Percentiles rank a stretch among this genome's conserved stretches.
These are phyloP conservation scores for Corapipo altera DNA, from an alignment of 2,113 vertebrate genomes.

Conservation along the genomic window DNA sequence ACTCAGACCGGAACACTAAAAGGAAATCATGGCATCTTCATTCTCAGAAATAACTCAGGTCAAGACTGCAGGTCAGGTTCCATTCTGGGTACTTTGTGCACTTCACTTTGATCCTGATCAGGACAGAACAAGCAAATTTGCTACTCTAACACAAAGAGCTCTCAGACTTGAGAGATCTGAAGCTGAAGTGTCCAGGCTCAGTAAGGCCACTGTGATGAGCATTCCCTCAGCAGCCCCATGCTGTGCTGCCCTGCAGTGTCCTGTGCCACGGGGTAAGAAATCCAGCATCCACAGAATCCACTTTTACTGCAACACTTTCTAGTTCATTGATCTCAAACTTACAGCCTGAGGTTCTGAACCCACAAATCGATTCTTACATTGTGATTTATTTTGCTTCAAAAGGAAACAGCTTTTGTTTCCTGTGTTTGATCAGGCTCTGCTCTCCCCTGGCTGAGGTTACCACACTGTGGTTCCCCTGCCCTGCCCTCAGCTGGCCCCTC, in stretches of 20 bases:
- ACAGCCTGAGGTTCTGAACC: neutral
- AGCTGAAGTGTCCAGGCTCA: neutral
- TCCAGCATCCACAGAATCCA: neutral
- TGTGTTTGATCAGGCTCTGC: neutral
- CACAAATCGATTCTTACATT: neutral
- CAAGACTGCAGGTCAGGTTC: neutral
- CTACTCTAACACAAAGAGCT: neutral
- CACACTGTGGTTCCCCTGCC: neutral
- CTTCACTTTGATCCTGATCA: neutral
- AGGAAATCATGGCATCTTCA: neutral
- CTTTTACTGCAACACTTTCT: neutral
- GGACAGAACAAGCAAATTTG: neutral
- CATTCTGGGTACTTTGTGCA: neutral
- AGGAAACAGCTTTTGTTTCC: neutral
- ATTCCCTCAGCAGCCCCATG: accelerated
- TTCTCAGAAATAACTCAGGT: neutral
- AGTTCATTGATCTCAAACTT: neutral
- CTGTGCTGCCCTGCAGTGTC: neutral
- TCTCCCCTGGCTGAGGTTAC: neutral
- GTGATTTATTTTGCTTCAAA: neutral
- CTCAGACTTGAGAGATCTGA: neutral
- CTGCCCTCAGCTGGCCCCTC: neutral
- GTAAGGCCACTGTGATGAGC: neutral
- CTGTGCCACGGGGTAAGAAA: neutral
- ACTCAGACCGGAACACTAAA: neutral